A percentile compares a stretch with the other conserved stretches of the same genome.
These are phyloP conservation scores for Synergus itoensis DNA, from an alignment of 2,888 invertebrate species.

Conservation along the genomic window DNA sequence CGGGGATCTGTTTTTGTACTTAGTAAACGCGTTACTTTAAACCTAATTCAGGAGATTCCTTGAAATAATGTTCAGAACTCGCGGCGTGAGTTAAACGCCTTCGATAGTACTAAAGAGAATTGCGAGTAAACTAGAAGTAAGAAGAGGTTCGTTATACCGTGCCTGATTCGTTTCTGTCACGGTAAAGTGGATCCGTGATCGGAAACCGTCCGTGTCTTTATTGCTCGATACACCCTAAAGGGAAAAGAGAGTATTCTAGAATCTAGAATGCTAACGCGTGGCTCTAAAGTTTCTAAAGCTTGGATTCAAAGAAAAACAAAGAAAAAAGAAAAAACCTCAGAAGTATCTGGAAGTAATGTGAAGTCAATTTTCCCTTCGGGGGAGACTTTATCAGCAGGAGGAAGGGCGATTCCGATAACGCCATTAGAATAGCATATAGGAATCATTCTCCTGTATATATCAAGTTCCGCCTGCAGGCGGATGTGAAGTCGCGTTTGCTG, in stretches of 20 bases:
- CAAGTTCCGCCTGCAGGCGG: conserved; percentile 28
- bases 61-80: conserved; percentile 19
- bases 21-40: too few relatives aligned
- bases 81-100: conserved; percentile 7
- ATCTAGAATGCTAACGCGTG: conserved; percentile 22
- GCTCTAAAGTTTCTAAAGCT: conserved; percentile 15
- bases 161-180: conserved; percentile 40
- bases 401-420: conserved; percentile 29
- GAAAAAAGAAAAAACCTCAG: neutral
- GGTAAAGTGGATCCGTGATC: conserved; percentile 35
- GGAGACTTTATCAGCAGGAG: conserved; percentile 16
- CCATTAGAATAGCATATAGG: conserved; percentile 24
- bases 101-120: conserved; percentile 19
- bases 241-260: conserved; percentile 14
- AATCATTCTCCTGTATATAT: conserved; percentile 31
- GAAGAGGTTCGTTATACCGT: conserved; percentile 27
- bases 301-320: neutral
- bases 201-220: conserved; percentile 29
- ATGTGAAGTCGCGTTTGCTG: conserved; percentile 17
- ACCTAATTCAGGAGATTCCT: neutral
- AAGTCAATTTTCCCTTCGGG: conserved; percentile 12
- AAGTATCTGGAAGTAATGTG: neutral
- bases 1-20: too few relatives aligned
- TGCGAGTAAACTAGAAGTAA: conserved; percentile 25
- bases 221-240: conserved; percentile 33